Percentiles rank a stretch among this genome's conserved stretches.
Conservation (phyloP, 2,888 invertebrate species). For the Emmelina monodactyla region DNA sequence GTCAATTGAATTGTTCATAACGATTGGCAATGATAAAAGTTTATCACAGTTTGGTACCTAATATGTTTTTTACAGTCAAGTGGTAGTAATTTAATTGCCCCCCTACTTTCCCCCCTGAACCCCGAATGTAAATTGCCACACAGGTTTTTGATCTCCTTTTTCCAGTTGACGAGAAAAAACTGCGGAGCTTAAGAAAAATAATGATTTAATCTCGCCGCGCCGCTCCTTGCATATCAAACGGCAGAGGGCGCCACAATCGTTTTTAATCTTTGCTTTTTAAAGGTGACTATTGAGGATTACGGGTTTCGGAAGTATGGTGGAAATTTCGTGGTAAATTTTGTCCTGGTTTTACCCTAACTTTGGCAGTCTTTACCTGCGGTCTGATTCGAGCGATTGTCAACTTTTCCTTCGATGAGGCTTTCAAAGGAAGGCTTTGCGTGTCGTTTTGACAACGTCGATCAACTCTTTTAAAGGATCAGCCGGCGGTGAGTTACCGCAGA, state of each 20-base stretch:
- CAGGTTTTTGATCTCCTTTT: constrained; percentile 65
- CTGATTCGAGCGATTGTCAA: constrained; percentile 43
- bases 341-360: constrained; percentile 58
- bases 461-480: constrained; percentile 20
- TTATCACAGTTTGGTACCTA: too few species aligned
- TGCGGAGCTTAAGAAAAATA: constrained; percentile 66
- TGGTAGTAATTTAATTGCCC: too few species aligned
- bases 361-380: constrained; percentile 54
- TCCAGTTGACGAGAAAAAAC: constrained; percentile 54
- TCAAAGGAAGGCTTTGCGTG: constrained; percentile 56
- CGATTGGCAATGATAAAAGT: too few species aligned
- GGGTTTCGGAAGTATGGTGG: constrained; percentile 67
- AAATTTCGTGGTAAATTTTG: constrained; percentile 56
- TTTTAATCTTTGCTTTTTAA: constrained; percentile 70
- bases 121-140: constrained; percentile 67
- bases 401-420: constrained; percentile 53
- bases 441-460: constrained; percentile 37
- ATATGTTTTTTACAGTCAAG: too few species aligned
- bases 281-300: constrained; percentile 69
- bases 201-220: constrained; percentile 68
- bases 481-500: too few species aligned
- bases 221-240: constrained; percentile 64
- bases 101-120: too few species aligned
- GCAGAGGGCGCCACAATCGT: constrained; percentile 55
- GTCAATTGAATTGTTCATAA: too few species aligned